A percentile compares a stretch with the other conserved stretches of the same genome.
Evolutionary conservation across 2,113 vertebrate species (phyloP).

Genomic region (Chamaetylas fuelleborni): DNA sequence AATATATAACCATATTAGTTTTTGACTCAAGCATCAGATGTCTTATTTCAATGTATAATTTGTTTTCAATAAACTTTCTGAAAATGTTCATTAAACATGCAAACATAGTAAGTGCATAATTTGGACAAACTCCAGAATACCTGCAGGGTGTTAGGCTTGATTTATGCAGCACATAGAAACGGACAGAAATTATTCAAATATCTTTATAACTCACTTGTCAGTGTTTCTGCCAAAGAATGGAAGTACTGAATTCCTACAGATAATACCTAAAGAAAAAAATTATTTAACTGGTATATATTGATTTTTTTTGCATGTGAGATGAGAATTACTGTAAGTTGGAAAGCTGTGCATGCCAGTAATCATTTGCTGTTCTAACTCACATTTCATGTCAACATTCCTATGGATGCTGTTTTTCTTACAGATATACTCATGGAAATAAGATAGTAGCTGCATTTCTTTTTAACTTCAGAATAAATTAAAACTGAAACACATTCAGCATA

Average conservation of each 20-base stretch:
- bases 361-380: not conserved
- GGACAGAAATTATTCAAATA: not conserved
- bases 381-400: not conserved
- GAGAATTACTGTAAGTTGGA: not conserved
- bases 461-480: not conserved
- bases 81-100: not conserved
- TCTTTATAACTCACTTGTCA: not conserved
- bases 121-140: not conserved
- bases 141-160: not conserved
- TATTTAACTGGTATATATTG: not conserved
- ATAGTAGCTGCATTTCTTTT: not conserved
- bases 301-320: not conserved
- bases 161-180: not conserved
- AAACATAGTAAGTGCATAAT: not conserved
- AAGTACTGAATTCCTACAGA: not conserved
- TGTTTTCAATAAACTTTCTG: not conserved
- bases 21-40: not conserved
- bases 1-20: not conserved
- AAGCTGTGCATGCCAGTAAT: not conserved
- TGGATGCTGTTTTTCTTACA: not conserved
- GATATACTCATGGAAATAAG: not conserved
- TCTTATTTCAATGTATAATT: not conserved
- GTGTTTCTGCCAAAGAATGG: not conserved
- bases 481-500: not conserved
- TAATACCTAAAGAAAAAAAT: not conserved